Percentiles rank a stretch among this genome's conserved stretches.
Evolutionary conservation across 2,113 vertebrate species (phyloP).

Genomic region (Fulmarus glacialis): DNA sequence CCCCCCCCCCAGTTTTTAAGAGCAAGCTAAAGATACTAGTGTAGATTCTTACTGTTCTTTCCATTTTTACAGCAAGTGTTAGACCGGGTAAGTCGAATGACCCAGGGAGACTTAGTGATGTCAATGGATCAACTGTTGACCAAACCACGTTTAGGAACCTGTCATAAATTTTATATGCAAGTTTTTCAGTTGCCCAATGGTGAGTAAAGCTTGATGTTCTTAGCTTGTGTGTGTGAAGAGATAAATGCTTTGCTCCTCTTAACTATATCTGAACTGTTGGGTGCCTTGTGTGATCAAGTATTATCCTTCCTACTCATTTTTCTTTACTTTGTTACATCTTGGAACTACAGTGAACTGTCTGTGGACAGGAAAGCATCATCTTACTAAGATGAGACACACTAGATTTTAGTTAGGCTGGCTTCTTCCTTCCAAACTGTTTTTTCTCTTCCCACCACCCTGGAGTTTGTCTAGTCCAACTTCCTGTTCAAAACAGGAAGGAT

Average conservation of each 20-base stretch:
- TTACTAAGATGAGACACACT: neutral
- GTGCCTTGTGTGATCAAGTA: neutral
- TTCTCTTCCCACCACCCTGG: neutral
- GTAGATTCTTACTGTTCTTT: constrained; percentile 22
- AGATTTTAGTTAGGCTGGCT: neutral
- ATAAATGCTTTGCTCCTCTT: neutral
- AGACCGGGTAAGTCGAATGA: constrained; percentile 93
- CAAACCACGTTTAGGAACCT: constrained; percentile 94
- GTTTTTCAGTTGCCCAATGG: constrained; percentile 90
- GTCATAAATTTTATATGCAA: constrained; percentile 97
- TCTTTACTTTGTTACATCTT: neutral
- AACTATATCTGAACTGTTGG: neutral
- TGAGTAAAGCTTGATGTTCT: constrained; percentile 71
- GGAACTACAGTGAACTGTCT: neutral
- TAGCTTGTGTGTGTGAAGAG: neutral
- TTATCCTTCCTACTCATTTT: neutral
- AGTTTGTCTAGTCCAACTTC: neutral
- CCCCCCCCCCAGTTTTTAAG: neutral
- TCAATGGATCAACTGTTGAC: constrained; percentile 98
- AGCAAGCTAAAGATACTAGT: neutral
- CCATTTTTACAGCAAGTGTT: constrained; percentile 88
- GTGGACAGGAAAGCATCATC: neutral
- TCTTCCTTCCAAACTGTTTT: neutral
- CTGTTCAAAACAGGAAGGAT: neutral
- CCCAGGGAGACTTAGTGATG: constrained; percentile 96